These are phyloP conservation scores for Ceyx cyanopectus DNA, from an alignment of 2,113 vertebrate species.

Conservation along the genomic window DNA sequence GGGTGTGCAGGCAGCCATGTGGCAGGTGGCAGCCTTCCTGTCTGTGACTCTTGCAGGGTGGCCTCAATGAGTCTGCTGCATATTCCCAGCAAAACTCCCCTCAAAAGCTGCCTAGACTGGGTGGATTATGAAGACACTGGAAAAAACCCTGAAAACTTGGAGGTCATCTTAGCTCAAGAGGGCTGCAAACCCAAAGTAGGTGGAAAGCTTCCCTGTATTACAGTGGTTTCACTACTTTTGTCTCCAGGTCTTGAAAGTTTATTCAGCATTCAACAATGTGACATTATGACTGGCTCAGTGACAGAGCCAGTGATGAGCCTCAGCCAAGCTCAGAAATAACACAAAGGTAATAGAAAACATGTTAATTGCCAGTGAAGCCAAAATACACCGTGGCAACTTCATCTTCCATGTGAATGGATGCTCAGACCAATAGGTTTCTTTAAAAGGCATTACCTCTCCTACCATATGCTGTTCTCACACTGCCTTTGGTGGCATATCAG, in stretches of 20 bases:
- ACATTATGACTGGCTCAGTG: too few relatives aligned
- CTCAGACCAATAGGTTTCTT: neutral
- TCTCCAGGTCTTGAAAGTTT: neutral
- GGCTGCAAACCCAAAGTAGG: neutral
- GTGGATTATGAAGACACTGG: neutral
- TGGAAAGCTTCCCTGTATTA: neutral
- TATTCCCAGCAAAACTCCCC: neutral
- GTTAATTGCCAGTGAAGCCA: neutral
- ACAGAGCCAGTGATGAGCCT: neutral
- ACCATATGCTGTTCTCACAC: fast-evolving
- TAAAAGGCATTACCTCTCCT: neutral
- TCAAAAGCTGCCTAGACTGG: neutral
- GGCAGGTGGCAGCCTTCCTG: neutral
- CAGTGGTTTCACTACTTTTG: neutral
- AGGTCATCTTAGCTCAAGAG: neutral
- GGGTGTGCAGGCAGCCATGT: neutral
- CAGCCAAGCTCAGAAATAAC: neutral
- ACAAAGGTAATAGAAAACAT: neutral
- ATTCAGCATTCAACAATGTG: neutral
- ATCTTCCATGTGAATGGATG: neutral
- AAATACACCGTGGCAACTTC: neutral
- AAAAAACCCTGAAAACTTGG: neutral
- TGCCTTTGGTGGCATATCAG: neutral
- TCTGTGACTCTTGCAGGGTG: neutral
- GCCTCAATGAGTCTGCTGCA: neutral